Evolutionary conservation across 2,888 invertebrate genomes (phyloP).

Genomic region (Diarsia dahlii): DNA sequence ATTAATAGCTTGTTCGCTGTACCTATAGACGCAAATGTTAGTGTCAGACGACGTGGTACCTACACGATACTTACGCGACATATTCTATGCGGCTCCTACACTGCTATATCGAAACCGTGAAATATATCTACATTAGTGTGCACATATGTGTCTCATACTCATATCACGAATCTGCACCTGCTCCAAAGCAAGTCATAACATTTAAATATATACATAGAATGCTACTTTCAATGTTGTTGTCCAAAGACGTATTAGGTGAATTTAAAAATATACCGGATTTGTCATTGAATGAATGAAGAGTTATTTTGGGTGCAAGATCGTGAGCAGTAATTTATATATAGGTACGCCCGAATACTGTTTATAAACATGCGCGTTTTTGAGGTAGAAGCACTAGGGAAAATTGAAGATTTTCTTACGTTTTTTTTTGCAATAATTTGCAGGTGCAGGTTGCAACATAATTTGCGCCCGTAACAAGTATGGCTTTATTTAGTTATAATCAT

Average conservation of each 20-base stretch:
- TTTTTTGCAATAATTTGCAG: too few species aligned
- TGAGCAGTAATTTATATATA: slow-evolving; percentile 19
- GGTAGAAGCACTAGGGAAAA: too few species aligned
- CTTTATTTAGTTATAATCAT: too few species aligned
- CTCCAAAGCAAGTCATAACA: slow-evolving; percentile 36
- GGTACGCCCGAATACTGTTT: slow-evolving; percentile 32
- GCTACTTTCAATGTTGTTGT: slow-evolving; percentile 33
- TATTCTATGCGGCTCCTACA: background rate
- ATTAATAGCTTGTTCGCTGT: too few species aligned
- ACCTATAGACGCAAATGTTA: too few species aligned
- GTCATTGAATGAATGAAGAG: slow-evolving; percentile 42
- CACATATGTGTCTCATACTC: background rate
- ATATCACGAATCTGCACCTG: slow-evolving; percentile 49
- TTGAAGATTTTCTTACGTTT: too few species aligned
- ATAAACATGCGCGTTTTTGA: slow-evolving; percentile 22
- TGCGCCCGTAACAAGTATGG: too few species aligned
- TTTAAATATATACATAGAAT: slow-evolving; percentile 53
- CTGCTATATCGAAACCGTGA: background rate
- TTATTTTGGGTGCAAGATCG: slow-evolving; percentile 38
- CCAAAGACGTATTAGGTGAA: slow-evolving; percentile 46
- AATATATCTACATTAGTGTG: background rate
- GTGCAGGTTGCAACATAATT: too few species aligned
- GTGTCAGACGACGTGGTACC: too few species aligned
- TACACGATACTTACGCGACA: background rate
- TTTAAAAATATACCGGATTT: slow-evolving; percentile 41